Conservation (phyloP, 2,113 vertebrate genomes). For the Notarius lentiginosus region DNA sequence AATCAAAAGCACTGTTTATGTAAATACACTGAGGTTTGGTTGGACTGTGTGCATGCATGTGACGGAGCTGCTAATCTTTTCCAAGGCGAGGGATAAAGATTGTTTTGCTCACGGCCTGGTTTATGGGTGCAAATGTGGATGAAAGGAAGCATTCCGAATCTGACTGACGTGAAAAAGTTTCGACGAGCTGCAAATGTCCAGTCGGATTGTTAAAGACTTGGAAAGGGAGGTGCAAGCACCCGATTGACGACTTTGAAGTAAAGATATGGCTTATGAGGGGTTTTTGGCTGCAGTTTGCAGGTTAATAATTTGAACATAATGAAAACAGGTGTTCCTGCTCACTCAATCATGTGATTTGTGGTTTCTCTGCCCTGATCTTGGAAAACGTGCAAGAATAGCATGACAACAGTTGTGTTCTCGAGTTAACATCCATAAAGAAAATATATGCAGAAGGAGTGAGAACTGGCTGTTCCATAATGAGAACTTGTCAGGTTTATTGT, state of each 20-base stretch:
- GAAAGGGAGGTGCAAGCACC: not conserved
- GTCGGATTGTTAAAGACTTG: slow-evolving; percentile 19
- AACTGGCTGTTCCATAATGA: not conserved
- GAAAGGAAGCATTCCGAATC: slow-evolving; percentile 19
- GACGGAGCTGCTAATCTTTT: slow-evolving; percentile 17
- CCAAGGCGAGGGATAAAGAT: not conserved
- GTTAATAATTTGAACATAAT: slow-evolving; percentile 35
- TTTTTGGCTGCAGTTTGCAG: slow-evolving; percentile 12
- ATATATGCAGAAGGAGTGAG: not conserved
- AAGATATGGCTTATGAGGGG: slow-evolving; percentile 19
- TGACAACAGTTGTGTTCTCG: slow-evolving; percentile 11
- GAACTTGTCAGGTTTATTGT: not conserved
- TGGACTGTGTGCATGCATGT: slow-evolving; percentile 24
- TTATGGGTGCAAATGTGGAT: slow-evolving; percentile 18
- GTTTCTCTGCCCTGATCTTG: not conserved
- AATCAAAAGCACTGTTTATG: slow-evolving; percentile 26
- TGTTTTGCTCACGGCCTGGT: not conserved
- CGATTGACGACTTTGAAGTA: slow-evolving; percentile 8
- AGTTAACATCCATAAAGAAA: not conserved
- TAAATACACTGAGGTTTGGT: slow-evolving; percentile 14
- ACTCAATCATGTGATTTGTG: slow-evolving; percentile 7
- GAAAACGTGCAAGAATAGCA: not conserved
- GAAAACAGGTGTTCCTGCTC: slow-evolving; percentile 29
- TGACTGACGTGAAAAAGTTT: slow-evolving; percentile 11
- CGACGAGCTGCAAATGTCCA: slow-evolving; percentile 26